A percentile compares a stretch with the other conserved stretches of the same genome.
These are phyloP conservation scores for Thomomys bottae DNA, from an alignment of 2,113 vertebrate species.

Conservation along the genomic window DNA sequence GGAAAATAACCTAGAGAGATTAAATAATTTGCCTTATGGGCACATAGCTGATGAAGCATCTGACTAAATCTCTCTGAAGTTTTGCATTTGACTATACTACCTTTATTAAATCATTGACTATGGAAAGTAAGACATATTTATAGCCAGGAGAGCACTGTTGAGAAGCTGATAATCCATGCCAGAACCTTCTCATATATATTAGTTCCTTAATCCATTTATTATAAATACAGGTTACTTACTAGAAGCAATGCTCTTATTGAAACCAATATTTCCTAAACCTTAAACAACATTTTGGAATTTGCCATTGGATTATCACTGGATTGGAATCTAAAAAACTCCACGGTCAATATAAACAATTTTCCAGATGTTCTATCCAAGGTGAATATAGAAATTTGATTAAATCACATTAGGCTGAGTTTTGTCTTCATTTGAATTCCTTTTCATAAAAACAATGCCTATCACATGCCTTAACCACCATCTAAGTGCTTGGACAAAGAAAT, in stretches of 20 bases:
- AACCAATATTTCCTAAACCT: conserved; percentile 57
- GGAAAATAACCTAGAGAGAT: background rate
- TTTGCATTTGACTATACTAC: conserved; percentile 39
- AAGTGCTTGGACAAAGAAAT: background rate
- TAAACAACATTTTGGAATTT: conserved; percentile 50
- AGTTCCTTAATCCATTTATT: conserved; percentile 53
- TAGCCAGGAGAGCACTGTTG: conserved; percentile 55
- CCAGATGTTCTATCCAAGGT: conserved; percentile 20
- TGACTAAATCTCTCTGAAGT: conserved; percentile 24
- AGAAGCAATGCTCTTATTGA: conserved; percentile 35
- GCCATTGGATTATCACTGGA: conserved; percentile 45
- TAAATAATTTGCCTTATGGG: conserved; percentile 30
- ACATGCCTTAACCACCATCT: background rate
- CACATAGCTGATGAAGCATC: background rate
- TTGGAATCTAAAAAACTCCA: conserved; percentile 36
- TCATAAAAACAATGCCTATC: background rate
- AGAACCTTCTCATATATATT: conserved; percentile 47
- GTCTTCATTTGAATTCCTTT: conserved; percentile 26
- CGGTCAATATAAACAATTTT: conserved; percentile 36
- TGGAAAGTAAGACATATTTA: conserved; percentile 65
- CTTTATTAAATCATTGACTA: conserved; percentile 52
- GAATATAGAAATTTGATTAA: conserved; percentile 48
- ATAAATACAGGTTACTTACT: conserved; percentile 45
- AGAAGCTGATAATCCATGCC: conserved; percentile 67
- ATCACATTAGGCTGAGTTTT: background rate